Base-by-base conservation (phyloP, 1,140 invertebrate species). In the Zaprionus davidi region DNA sequence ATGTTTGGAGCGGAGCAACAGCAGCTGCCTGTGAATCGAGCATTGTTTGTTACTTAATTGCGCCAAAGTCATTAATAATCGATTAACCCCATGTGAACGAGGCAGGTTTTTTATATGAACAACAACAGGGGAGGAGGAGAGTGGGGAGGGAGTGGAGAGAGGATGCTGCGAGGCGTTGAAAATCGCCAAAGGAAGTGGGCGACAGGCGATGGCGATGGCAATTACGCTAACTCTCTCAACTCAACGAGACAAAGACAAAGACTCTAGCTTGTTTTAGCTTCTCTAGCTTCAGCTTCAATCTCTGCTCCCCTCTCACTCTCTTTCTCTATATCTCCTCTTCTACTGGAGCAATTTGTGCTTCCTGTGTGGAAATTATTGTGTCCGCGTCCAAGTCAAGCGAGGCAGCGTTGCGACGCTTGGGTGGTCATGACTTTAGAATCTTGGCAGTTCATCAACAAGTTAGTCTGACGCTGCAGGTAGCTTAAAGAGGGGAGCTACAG, bases 61-160 rank as follows among this genome's bases (percentile, higher is more conserved):
- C 79, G 71, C 72, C 83, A 90, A 79, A 91, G 87, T 82, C 87
- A 84, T 91, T 87, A 84, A 87, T 91, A 91, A 91, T 86, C 87
- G 87, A 91, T 91, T 91, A 91, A 73, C 75, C 62, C 75, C 62
- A 78, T 71, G 59, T 68, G 71, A 57, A 72, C 24, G 69, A 57
- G 55, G 64, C 69, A 56, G 67, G 71, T 82, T 66, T 66, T 46
- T 46, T 55, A 24, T 57, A 58, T 31, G 3, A 7, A 26, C 12
- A 26, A 13, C 24, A 31, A 31, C 31, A 11, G 31, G 2, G 3
- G 12, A 26, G 24, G 36, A 31, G 38, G 53, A 15, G 38, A 24
- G 55, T 24, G 38, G 28, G 2, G 17, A 34, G 44, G 65, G 66
- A 1, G 34, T 34, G 11, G 17, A n/a, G 11, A 34, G 31, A 49